These are phyloP conservation scores for Diplosoma virens DNA, from an alignment of 23 tunicate species.

Conservation along the genomic window DNA sequence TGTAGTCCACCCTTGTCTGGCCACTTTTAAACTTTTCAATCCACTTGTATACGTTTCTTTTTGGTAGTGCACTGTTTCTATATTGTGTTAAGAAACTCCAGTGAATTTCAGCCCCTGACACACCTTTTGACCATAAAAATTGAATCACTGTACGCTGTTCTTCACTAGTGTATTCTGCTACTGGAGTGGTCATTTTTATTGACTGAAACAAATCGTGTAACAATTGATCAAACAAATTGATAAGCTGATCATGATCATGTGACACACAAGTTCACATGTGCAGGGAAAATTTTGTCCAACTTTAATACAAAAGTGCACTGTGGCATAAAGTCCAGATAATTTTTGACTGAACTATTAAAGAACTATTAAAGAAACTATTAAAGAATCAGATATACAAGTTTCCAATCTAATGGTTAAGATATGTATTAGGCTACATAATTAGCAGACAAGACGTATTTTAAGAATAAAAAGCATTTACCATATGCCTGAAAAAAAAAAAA, in stretches of 20 bases:
- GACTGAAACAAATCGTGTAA: neutral
- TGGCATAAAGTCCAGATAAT: neutral
- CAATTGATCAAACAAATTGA: neutral
- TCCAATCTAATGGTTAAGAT: too few species aligned
- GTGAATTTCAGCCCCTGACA: neutral
- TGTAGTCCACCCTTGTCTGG: neutral
- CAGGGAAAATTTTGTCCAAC: neutral
- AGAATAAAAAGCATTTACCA: too few species aligned
- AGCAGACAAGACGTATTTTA: too few species aligned
- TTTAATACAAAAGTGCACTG: neutral
- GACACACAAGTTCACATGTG: neutral
- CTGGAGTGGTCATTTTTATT: neutral
- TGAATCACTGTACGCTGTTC: neutral
- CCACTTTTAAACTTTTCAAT: neutral
- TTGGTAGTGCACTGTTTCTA: neutral
- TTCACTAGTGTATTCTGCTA: neutral
- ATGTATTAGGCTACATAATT: too few species aligned
- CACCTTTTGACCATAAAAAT: neutral
- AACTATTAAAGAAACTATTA: too few species aligned
- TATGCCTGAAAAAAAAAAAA: too few species aligned
- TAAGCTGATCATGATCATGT: neutral
- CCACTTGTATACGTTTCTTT: neutral
- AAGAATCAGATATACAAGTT: too few species aligned
- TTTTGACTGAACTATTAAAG: neutral
- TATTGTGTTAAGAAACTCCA: neutral